Evolutionary conservation across 2,113 vertebrate species (phyloP).

Genomic region (Chroicocephalus ridibundus): DNA sequence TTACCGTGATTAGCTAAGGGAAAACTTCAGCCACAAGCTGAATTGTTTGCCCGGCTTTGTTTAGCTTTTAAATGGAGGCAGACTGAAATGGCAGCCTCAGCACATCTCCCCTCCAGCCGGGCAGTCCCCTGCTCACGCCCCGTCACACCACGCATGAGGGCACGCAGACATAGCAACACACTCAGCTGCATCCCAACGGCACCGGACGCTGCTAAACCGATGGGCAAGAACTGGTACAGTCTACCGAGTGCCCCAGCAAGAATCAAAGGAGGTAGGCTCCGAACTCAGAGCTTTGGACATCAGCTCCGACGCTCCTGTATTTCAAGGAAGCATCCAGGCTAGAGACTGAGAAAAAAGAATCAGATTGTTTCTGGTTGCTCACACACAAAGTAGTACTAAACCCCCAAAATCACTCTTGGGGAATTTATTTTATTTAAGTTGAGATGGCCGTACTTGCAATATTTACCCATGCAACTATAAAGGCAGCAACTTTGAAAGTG

Average conservation of each 20-base stretch:
- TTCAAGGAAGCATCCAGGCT: not conserved
- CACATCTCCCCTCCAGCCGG: not conserved
- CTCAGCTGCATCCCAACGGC: fast-evolving
- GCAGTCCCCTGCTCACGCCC: not conserved
- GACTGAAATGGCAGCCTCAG: not conserved
- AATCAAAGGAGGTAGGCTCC: not conserved
- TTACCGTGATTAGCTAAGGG: not conserved
- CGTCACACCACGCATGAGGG: not conserved
- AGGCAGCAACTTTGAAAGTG: not conserved
- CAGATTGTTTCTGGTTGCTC: not conserved
- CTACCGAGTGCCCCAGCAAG: not conserved
- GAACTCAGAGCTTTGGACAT: not conserved
- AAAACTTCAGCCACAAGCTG: not conserved
- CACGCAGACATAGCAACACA: not conserved
- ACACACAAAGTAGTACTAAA: not conserved
- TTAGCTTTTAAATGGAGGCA: not conserved
- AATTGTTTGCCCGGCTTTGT: slow-evolving; percentile 19
- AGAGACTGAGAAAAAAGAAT: not conserved
- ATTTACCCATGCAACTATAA: not conserved
- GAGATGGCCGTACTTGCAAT: not conserved
- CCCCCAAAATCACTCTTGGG: not conserved
- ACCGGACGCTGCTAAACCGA: fast-evolving
- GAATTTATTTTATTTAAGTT: not conserved
- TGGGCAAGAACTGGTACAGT: fast-evolving
- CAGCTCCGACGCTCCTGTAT: not conserved